A percentile compares a stretch with the other conserved stretches of the same genome.
phyloP scores from a whole-genome alignment of 2,888 invertebrate genomes.

The Aporophyla nigra region DNA sequence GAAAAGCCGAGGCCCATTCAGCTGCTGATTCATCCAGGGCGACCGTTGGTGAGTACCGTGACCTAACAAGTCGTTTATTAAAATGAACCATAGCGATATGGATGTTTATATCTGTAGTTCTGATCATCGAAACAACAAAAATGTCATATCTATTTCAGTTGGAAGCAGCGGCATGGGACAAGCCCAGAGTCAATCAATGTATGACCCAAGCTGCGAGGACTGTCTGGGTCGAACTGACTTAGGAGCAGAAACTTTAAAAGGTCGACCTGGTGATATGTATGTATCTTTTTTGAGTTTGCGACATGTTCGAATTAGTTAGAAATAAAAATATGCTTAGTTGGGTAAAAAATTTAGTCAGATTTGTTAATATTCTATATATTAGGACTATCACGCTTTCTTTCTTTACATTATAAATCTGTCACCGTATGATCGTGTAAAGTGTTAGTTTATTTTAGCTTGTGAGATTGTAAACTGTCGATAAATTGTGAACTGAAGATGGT shows the following conservation, averaged over 20 bases:
- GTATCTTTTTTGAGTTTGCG: conserved; percentile 30
- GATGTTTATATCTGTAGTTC: background rate
- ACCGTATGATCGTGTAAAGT: too few species aligned
- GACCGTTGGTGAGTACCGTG: conserved; percentile 92
- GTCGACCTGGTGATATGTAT: conserved; percentile 66
- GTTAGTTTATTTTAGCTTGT: too few species aligned
- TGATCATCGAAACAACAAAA: background rate
- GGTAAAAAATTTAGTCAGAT: background rate
- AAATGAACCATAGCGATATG: too few species aligned
- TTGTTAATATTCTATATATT: too few species aligned
- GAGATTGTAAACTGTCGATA: too few species aligned
- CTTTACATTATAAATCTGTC: too few species aligned
- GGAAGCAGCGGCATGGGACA: conserved; percentile 96
- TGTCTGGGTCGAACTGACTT: conserved; percentile 86
- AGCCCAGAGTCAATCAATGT: conserved; percentile 96
- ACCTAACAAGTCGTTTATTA: background rate
- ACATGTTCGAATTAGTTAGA: background rate
- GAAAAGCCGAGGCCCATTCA: conserved; percentile 96
- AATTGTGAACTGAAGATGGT: too few species aligned
- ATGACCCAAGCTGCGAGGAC: conserved; percentile 93
- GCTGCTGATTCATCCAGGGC: conserved; percentile 93
- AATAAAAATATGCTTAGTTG: background rate
- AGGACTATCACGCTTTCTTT: background rate
- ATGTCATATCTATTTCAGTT: conserved; percentile 87
- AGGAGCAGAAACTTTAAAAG: conserved; percentile 76